phyloP scores from a whole-genome alignment of 30 jellyfish, hydroid and myxozoan species.

The Aurelia coerulea region DNA sequence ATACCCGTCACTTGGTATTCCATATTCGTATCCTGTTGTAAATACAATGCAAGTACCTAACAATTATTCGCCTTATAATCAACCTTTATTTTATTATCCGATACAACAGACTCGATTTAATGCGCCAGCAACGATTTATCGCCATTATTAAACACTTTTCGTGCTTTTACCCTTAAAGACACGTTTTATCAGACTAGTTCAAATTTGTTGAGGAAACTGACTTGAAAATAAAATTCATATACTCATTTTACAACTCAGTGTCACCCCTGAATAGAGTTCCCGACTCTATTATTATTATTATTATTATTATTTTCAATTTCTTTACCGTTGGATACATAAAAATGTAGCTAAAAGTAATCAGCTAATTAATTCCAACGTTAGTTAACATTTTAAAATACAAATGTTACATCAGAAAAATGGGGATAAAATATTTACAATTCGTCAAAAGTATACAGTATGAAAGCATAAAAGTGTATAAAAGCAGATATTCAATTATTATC shows the following conservation, averaged over 20 bases:
- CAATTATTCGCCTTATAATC: neutral
- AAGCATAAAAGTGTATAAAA: too few relatives aligned
- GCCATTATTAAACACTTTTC: neutral
- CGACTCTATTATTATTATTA: too few relatives aligned
- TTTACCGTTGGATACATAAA: too few relatives aligned
- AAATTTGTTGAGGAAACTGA: conserved; percentile 4
- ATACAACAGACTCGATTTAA: conserved; percentile 7
- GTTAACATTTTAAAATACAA: too few relatives aligned
- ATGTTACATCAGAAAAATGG: too few relatives aligned
- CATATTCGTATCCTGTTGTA: conserved; percentile 12
- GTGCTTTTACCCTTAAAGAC: neutral
- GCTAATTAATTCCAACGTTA: too few relatives aligned
- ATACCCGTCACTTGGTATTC: conserved; percentile 6
- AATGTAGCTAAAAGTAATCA: too few relatives aligned
- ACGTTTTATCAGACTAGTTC: conserved; percentile 2
- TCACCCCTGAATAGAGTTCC: conserved; percentile 3
- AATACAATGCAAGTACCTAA: neutral
- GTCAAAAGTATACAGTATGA: too few relatives aligned
- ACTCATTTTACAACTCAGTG: neutral
- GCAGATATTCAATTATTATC: too few relatives aligned
- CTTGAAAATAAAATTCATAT: neutral
- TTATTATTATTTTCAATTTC: too few relatives aligned
- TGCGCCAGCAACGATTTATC: conserved; percentile 1
- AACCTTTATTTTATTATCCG: conserved; percentile 8
- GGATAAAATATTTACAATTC: too few relatives aligned